Evolutionary conservation across 2,888 invertebrate genomes (phyloP), one percentile per base, ranked within the genome.

Genomic region (Drosophila yooni): DNA sequence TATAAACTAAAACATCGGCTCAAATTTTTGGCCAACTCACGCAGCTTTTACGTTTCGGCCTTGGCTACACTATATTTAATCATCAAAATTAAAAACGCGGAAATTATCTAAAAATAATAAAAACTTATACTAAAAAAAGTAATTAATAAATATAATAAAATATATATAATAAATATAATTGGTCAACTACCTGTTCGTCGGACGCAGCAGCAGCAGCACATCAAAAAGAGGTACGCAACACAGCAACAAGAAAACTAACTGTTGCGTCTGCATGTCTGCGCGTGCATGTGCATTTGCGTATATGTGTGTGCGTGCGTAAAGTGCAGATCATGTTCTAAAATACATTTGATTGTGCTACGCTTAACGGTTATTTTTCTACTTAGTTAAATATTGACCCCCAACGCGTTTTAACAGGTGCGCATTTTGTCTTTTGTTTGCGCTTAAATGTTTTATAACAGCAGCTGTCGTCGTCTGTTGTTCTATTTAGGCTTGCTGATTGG

Each of bases 151-250:
- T 15, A 21, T 21, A 21, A 21, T 21, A 21, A 48, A 13, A 43
- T 27, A 13, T 31, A 31, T 1, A 13, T 64, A 67, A 59, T 40
- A 40, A 48, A 59, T 11, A n/a, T 48, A 53, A 53, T 51, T 60
- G 38, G 27, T 53, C 40, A 63, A 71, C 67, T 71, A 78, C 76
- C 81, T 80, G 77, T 80, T 76, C 61, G 53, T 53, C 57, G 60
- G 48, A 53, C 56, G 76, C 65, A 58, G 60, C 38, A 40, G 50
- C 31, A 40, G 27, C 15, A 57, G 56, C 38, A 48, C 38, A 73
- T 50, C 40, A 51, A 46, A 62, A n/a, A 67, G 25, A 75, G 54
- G 65, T 70, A 63, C 53, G 71, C 51, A 81, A 61, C 53, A 60
- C 56, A 21, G 38, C 56, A 48, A 74, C 50, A 69, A 52, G 48